phyloP scores from a whole-genome alignment of 2,113 vertebrate genomes.

The Archilochus colubris region DNA sequence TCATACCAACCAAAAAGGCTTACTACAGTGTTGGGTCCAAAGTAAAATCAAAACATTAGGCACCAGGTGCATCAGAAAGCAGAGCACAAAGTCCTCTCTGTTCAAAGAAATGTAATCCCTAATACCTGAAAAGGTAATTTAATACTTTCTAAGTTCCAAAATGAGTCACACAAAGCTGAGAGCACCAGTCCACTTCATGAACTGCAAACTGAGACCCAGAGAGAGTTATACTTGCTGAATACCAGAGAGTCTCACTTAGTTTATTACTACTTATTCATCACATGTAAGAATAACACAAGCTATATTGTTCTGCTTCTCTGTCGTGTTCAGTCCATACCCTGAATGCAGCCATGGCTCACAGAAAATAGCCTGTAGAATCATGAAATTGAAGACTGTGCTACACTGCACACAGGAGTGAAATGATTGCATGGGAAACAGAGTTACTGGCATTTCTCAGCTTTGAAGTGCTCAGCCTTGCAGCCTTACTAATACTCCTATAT shows the following conservation, averaged over 20 bases:
- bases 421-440: not conserved
- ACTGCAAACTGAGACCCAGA: not conserved
- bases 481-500: not conserved
- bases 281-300: not conserved
- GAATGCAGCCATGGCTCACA: not conserved
- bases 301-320: not conserved
- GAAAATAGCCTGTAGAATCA: not conserved
- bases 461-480: not conserved
- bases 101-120: not conserved
- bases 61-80: not conserved
- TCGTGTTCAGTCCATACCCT: not conserved
- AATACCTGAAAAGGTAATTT: not conserved
- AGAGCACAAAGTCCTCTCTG: not conserved
- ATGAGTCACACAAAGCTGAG: not conserved
- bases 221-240: not conserved
- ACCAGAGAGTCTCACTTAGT: not conserved
- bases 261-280: not conserved
- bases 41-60: constrained; percentile 2
- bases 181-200: not conserved
- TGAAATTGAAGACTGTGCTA: not conserved
- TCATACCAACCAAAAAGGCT: not conserved
- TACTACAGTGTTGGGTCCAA: not conserved
- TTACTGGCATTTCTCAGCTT: not conserved
- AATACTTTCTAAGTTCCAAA: not conserved
- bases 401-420: not conserved